Percentiles rank a stretch among this genome's conserved stretches.
phyloP scores from a whole-genome alignment of 2,888 invertebrate species.

The Drosophila sordidula region DNA sequence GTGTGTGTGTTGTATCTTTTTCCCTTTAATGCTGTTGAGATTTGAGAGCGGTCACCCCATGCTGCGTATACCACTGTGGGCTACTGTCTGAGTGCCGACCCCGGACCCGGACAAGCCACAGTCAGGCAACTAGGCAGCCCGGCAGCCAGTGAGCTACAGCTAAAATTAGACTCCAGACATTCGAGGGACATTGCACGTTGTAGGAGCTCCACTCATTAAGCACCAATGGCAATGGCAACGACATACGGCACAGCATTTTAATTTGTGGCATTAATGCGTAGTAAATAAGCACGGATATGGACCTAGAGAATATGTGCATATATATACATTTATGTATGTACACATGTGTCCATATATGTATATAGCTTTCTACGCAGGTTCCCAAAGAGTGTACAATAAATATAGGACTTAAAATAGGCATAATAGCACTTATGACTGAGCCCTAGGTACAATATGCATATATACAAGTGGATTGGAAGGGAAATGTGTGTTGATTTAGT shows the following conservation, averaged over 20 bases:
- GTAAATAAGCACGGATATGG: constrained; percentile 55
- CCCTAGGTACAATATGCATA: constrained; percentile 15
- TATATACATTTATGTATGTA: neutral
- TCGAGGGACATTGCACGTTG: constrained; percentile 38
- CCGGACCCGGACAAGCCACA: constrained; percentile 22
- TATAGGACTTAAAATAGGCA: constrained; percentile 45
- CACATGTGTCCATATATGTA: neutral
- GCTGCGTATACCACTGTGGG: constrained; percentile 52
- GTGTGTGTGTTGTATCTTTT: constrained; percentile 9
- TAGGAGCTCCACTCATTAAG: constrained; percentile 64
- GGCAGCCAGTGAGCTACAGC: constrained; percentile 40
- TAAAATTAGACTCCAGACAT: constrained; percentile 77
- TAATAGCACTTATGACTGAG: constrained; percentile 43
- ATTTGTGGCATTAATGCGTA: constrained; percentile 69
- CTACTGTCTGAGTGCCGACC: constrained; percentile 47
- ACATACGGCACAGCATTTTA: constrained; percentile 70
- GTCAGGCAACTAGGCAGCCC: constrained; percentile 23
- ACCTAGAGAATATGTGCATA: neutral
- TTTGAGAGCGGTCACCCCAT: constrained; percentile 73
- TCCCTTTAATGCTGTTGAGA: constrained; percentile 48
- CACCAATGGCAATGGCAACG: constrained; percentile 44
- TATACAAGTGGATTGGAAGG: constrained; percentile 23
- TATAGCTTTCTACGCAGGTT: constrained; percentile 28
- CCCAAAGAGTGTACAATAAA: constrained; percentile 35
- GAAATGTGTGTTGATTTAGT: constrained; percentile 32